Percentiles rank a stretch among this genome's conserved stretches.
These are phyloP conservation scores for Odontamblyopus lacepedii DNA, from an alignment of 2,797 vertebrate genomes.

Conservation along the genomic window DNA sequence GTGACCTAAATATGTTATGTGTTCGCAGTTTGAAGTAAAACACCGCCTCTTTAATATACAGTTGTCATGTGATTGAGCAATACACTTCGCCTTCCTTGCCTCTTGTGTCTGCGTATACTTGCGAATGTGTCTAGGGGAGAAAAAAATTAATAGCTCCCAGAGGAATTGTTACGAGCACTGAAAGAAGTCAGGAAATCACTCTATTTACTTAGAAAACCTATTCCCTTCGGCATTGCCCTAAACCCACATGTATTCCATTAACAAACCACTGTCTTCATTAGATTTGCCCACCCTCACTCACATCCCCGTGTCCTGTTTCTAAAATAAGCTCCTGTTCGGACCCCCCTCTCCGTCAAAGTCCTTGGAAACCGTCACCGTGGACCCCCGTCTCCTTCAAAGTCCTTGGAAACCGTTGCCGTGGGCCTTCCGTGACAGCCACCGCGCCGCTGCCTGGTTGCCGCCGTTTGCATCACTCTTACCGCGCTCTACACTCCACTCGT, in stretches of 20 bases:
- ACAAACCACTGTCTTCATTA: background rate
- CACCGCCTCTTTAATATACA: no score
- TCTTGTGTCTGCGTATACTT: no score
- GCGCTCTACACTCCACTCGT: slow-evolving; percentile 32
- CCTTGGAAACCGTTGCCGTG: slow-evolving; percentile 29
- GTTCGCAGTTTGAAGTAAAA: no score
- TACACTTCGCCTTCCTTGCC: no score
- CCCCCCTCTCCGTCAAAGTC: slow-evolving; percentile 25
- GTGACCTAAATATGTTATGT: no score
- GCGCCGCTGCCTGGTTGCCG: slow-evolving; percentile 31
- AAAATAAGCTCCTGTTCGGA: slow-evolving; percentile 8
- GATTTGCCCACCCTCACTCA: background rate
- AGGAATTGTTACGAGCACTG: no score
- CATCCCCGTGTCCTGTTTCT: slow-evolving; percentile 7
- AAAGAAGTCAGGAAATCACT: no score
- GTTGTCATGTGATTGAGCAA: no score
- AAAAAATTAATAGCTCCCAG: no score
- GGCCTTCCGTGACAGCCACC: slow-evolving; percentile 39
- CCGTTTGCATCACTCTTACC: slow-evolving; percentile 51
- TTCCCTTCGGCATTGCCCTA: background rate
- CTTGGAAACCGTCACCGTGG: slow-evolving; percentile 25
- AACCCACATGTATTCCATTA: background rate
- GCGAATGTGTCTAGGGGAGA: no score
- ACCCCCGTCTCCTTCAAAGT: slow-evolving; percentile 19
- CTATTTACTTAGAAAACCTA: background rate